A percentile compares a stretch with the other conserved stretches of the same genome.
Conservation (phyloP, 1,140 invertebrate species). For the Brachionus calyciflorus region DNA sequence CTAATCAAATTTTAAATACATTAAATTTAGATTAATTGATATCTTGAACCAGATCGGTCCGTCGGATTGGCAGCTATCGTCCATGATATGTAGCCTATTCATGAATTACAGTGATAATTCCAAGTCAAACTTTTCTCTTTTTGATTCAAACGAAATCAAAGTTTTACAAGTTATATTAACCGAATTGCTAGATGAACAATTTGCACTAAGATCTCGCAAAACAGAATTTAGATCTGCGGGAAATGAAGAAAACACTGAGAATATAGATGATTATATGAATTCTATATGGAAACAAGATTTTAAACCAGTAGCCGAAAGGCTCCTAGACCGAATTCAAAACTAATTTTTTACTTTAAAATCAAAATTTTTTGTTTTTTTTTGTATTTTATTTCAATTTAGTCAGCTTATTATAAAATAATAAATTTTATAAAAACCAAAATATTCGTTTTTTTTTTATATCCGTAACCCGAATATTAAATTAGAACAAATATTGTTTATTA, state of each 20-base stretch:
- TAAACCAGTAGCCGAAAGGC: constrained; percentile 23
- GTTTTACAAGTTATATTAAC: neutral
- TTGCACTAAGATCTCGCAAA: constrained; percentile 37
- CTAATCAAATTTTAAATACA: neutral
- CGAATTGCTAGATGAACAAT: constrained; percentile 41
- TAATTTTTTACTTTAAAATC: neutral
- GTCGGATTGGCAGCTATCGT: constrained; percentile 66
- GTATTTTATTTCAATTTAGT: too few species aligned
- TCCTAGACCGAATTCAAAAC: constrained; percentile 2
- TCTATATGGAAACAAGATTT: constrained; percentile 43
- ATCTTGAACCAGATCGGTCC: constrained; percentile 64
- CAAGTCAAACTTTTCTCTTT: neutral
- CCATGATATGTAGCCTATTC: constrained; percentile 67
- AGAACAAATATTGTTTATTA: too few species aligned
- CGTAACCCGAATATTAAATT: too few species aligned
- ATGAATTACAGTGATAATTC: constrained; percentile 71
- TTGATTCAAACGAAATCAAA: constrained; percentile 4
- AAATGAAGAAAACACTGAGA: neutral
- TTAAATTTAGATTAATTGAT: constrained; percentile 63
- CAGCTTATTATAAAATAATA: constrained; percentile 12
- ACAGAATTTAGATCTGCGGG: constrained; percentile 5
- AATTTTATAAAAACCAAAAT: neutral
- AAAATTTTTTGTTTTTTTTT: neutral
- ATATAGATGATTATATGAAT: constrained; percentile 43
- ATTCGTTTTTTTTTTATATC: neutral